These are phyloP conservation scores for Pseudobourletiella spinata DNA, from an alignment of 1,140 invertebrate species.

Conservation along the genomic window DNA sequence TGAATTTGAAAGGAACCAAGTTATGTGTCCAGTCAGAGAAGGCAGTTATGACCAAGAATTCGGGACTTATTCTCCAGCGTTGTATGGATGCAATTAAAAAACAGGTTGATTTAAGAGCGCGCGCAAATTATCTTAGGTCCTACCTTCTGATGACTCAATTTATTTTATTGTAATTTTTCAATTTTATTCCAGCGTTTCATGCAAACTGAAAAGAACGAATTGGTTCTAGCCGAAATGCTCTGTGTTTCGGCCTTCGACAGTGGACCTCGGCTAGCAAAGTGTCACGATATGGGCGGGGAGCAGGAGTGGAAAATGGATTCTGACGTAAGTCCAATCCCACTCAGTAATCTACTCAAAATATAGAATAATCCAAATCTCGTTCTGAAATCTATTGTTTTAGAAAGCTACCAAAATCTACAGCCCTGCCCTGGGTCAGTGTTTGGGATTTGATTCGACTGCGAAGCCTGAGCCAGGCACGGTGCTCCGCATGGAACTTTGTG, in stretches of 20 bases:
- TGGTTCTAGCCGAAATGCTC: conserved; percentile 72
- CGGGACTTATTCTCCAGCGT: conserved; percentile 55
- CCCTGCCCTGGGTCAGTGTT: conserved; percentile 70
- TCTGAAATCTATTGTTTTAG: too few species aligned
- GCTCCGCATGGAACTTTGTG: conserved; percentile 38
- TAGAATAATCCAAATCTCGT: too few species aligned
- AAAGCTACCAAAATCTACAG: conserved; percentile 70
- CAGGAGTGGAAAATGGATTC: conserved; percentile 79
- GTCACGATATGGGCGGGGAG: conserved; percentile 78
- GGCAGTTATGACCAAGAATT: conserved; percentile 67
- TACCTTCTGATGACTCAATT: conserved; percentile 18
- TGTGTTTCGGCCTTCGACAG: conserved; percentile 67
- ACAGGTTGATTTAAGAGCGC: conserved; percentile 46
- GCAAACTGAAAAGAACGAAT: conserved; percentile 71
- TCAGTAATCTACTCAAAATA: too few species aligned
- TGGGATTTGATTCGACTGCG: conserved; percentile 44
- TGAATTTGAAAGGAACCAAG: conserved; percentile 57
- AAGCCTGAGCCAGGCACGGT: conserved; percentile 26
- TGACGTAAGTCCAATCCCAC: conserved; percentile 54
- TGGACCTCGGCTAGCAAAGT: conserved; percentile 67
- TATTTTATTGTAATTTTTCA: conserved; percentile 5
- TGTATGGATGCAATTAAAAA: conserved; percentile 56
- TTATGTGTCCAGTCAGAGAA: conserved; percentile 70
- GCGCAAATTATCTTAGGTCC: background rate
- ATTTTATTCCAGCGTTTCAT: conserved; percentile 60